Evolutionary conservation across 2,797 vertebrate species (phyloP).

Genomic region (Dendrocincla fuliginosa): DNA sequence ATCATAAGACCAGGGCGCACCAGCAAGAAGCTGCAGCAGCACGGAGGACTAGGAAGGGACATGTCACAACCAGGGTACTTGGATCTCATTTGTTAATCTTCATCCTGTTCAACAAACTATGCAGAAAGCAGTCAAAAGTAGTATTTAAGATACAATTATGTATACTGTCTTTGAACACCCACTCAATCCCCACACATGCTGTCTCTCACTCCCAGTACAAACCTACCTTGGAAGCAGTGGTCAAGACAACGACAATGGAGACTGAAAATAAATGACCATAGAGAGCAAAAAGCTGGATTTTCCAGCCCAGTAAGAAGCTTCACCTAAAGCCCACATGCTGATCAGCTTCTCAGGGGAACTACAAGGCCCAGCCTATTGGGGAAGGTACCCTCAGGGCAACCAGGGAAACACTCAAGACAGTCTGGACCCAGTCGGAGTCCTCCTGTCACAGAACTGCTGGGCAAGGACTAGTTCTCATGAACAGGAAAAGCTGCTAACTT

Average conservation of each 20-base stretch:
- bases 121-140: background rate
- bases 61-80: rapidly evolving
- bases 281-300: background rate
- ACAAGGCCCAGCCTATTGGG: background rate
- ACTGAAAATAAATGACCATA: background rate
- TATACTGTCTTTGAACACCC: background rate
- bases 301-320: background rate
- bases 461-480: background rate
- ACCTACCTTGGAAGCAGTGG: background rate
- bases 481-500: no score
- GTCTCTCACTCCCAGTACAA: background rate
- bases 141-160: rapidly evolving
- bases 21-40: background rate
- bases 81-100: background rate
- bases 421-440: background rate
- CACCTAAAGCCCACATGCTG: background rate
- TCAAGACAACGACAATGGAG: background rate
- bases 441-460: background rate
- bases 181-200: rapidly evolving
- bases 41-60: background rate
- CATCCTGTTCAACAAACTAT: background rate
- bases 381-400: background rate
- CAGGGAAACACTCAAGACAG: background rate
- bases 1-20: background rate
- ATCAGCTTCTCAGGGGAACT: background rate